phyloP scores from a whole-genome alignment of 2,888 invertebrate species.

The Eupithecia subumbrata region DNA sequence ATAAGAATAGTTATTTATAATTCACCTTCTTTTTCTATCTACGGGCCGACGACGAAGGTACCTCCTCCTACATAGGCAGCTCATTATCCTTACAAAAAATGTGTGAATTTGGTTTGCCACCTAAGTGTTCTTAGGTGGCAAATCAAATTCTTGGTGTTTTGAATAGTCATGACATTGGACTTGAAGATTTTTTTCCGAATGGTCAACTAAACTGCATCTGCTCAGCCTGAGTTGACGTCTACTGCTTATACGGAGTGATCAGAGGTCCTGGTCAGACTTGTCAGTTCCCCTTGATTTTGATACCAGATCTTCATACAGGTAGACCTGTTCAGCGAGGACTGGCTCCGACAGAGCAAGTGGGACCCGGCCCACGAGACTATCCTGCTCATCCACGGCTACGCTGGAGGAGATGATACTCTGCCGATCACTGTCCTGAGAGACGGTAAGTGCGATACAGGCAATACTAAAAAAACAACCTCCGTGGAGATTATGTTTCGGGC shows the following conservation, averaged over 20 bases:
- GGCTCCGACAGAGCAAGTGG: slow-evolving; percentile 89
- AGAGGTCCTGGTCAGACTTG: not conserved
- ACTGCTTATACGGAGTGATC: not conserved
- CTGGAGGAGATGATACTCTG: slow-evolving; percentile 89
- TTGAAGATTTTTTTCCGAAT: not conserved
- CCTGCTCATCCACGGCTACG: slow-evolving; percentile 90
- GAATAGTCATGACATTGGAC: no score
- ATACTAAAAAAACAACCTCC: not conserved
- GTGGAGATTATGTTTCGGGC: not conserved
- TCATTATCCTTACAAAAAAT: no score
- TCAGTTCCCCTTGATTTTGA: not conserved
- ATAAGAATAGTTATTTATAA: no score
- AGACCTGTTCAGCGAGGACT: slow-evolving; percentile 86
- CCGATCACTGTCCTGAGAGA: slow-evolving; percentile 90
- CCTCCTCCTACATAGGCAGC: no score
- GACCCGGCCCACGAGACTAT: slow-evolving; percentile 88
- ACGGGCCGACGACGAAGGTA: no score
- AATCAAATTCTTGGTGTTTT: no score
- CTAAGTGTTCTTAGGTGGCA: no score
- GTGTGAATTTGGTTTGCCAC: no score
- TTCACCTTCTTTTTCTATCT: no score
- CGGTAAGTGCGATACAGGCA: slow-evolving; percentile 70
- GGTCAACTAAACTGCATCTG: not conserved
- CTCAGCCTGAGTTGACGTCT: no score
- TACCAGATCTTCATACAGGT: slow-evolving; percentile 62